Evolutionary conservation across 2,888 invertebrate species (phyloP).

Genomic region (Taenaris catops): DNA sequence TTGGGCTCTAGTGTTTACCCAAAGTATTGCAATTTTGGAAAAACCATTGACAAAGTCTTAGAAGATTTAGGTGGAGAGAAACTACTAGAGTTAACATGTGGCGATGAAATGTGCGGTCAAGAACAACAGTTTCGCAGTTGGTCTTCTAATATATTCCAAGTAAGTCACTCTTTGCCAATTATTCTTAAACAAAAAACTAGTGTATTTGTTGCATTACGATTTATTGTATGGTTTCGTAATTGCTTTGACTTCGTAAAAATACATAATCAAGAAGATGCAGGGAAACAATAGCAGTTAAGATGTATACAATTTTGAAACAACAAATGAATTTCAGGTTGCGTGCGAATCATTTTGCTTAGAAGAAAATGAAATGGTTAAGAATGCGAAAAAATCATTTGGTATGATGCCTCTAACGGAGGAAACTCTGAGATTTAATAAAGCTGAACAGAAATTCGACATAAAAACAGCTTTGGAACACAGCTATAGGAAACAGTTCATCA

Average conservation of each 20-base stretch:
- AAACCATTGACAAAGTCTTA: conserved; percentile 93
- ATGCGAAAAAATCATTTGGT: conserved; percentile 88
- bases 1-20: conserved; percentile 97
- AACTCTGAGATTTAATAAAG: conserved; percentile 85
- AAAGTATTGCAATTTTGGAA: conserved; percentile 96
- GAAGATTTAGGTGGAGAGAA: conserved; percentile 94
- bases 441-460: conserved; percentile 42
- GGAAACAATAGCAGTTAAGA: no score
- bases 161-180: no score
- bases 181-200: no score
- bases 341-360: conserved; percentile 96
- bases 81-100: conserved; percentile 87
- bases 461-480: conserved; percentile 48
- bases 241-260: no score
- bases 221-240: no score
- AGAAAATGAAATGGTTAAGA: conserved; percentile 90
- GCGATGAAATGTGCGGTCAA: conserved; percentile 97
- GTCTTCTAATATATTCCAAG: conserved; percentile 93
- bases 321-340: conserved; percentile 84
- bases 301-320: no score
- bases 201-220: no score
- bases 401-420: conserved; percentile 86
- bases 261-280: no score
- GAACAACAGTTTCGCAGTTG: conserved; percentile 95
- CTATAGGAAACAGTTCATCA: conserved; percentile 61